Base-by-base conservation (phyloP, 2,113 vertebrate species). In the Aegotheles bennettii region DNA sequence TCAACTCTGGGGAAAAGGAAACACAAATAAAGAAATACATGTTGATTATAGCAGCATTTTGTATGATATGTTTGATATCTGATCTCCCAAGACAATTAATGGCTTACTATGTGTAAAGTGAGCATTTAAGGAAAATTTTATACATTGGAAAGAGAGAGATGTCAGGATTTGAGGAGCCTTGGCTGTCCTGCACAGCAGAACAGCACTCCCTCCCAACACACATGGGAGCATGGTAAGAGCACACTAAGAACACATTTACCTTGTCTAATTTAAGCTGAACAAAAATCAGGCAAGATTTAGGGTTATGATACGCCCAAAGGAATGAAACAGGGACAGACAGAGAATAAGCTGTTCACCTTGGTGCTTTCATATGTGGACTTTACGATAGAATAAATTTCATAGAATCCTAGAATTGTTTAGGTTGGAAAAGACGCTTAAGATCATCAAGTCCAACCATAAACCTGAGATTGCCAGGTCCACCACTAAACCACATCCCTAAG, bases 1-100 rank as follows among this genome's bases (percentile, higher is more conserved):
- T 99, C 99, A 94, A 99, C 99, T 93, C 99, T 99, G 97, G 43
- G 76, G 76, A 79, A 93, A 84, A 94, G 28, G 40, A 93, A 93
- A 95, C 60, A 97, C 61, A 87, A 89, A 97, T 13, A 86, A 78
- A 81, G 26, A 67, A 63, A 90, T 29, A 78, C 14, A 31, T 3
- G 7, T 50, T 75, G 36, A 91, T 78, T 57, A 63, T 7, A 82
- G 29, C n/a, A 48, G 65, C 2, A 0, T 40, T 59, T 70, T 45
- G 18, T 13, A 51, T 0, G 7, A 38, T 7, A 17, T 0, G 0
- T 69, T 50, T 54, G 79, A 61, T 45, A 73, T 12, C 9, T 63
- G 21, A 14, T 54, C 29, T 90, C 45, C 23, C 18, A 53, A 80
- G 59, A 38, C 14, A 16, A 28, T 1, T 38, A 23, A 24, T 26